Percentiles rank a stretch among this genome's conserved stretches.
Conservation (phyloP, 2,888 invertebrate species). For the Lepidochitona cinerea region DNA sequence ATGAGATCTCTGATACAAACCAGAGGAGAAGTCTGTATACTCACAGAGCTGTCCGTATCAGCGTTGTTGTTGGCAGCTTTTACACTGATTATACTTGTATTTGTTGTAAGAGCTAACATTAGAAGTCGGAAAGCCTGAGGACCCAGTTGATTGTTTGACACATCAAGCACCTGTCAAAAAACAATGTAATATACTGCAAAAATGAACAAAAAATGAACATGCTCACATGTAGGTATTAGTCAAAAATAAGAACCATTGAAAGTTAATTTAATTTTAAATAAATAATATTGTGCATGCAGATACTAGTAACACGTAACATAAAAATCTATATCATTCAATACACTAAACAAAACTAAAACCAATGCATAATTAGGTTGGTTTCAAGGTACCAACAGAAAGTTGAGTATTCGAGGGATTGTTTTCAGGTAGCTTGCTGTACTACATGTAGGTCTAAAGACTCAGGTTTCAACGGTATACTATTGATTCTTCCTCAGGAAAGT, state of each 20-base stretch:
- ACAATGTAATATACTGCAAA: background rate
- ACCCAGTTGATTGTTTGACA: conserved; percentile 54
- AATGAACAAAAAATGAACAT: background rate
- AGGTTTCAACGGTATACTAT: background rate
- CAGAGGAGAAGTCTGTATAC: conserved; percentile 21
- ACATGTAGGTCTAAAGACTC: background rate
- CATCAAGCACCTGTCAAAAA: conserved; percentile 45
- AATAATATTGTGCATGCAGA: too few relatives aligned
- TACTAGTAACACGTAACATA: too few relatives aligned
- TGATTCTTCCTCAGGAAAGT: background rate
- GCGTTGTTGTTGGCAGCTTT: conserved; percentile 56
- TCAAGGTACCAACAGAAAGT: too few relatives aligned
- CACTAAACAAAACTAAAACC: too few relatives aligned
- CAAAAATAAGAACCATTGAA: too few relatives aligned
- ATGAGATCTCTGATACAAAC: too few relatives aligned
- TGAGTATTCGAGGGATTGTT: background rate
- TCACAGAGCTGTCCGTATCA: conserved; percentile 60
- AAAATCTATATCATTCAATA: too few relatives aligned
- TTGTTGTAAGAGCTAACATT: conserved; percentile 51
- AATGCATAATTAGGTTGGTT: too few relatives aligned
- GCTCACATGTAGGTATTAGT: too few relatives aligned
- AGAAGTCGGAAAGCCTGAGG: conserved; percentile 54
- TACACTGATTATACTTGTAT: conserved; percentile 45
- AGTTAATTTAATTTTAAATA: background rate
- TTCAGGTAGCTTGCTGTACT: background rate